Evolutionary conservation across 2,797 vertebrate species (phyloP), one percentile per base, ranked within the genome.

Genomic region (Neosilurus mollespiculum): DNA sequence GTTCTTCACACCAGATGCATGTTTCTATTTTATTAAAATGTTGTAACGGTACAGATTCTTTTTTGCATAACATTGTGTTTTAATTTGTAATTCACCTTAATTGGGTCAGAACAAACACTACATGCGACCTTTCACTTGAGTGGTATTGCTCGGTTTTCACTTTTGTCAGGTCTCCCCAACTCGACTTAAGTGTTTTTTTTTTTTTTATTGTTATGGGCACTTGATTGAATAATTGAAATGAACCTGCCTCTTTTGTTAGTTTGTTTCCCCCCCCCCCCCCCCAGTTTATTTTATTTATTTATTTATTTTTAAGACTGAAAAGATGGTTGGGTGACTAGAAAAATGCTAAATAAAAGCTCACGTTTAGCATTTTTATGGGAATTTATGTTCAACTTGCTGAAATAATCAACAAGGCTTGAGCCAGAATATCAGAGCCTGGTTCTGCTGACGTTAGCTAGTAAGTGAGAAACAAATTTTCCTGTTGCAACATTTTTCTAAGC

Each of bases 291-390:
- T 80, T 20, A 58, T 86, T 85, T 56, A 10, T 81, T 79, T 78
- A n/a, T 22, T 30, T 30, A 54, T 80, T 53, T 82, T 79, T 81
- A 79, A 87, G 79, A 87, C 85, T 87, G 86, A 87, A 88, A 83
- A 72, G 81, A 84, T 83, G 83, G 51, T 83, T 78, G 84, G 81
- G 70, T 83, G 81, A 78, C 59, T 84, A 77, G 64, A 72, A 81
- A 83, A 87, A 73, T 34, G 81, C 18, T 81, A 83, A 88, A 88
- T 87, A 84, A 85, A 86, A 78, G 85, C 82, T 77, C 81, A 83
- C 83, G 83, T 86, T 81, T 80, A 86, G 49, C 34, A 62, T 75
- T 79, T 84, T 67, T 54, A 87, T 85, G 86, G 61, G 80, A 85
- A 66, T 84, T 54, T 59, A n/a, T 81, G n/a, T 61, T 84, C 34